These are phyloP conservation scores for Burhinus oedicnemus DNA, from an alignment of 2,113 vertebrate genomes.

Conservation along the genomic window DNA sequence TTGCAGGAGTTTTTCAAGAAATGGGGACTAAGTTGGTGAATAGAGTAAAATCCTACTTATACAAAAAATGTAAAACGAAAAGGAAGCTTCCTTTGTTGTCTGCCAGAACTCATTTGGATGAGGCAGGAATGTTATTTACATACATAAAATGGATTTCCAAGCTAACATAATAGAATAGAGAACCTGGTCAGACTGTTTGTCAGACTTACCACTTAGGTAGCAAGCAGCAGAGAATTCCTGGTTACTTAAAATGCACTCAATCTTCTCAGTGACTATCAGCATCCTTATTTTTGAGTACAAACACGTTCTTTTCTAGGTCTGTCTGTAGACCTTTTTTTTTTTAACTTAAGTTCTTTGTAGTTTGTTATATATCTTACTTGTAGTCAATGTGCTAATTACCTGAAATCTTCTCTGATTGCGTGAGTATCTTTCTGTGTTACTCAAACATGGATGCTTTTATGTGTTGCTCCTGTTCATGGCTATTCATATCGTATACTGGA, in stretches of 20 bases:
- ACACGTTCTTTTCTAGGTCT: neutral
- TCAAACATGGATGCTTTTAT: neutral
- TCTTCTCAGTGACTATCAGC: neutral
- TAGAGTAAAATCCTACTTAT: neutral
- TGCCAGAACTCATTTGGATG: neutral
- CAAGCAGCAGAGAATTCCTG: conserved; percentile 2
- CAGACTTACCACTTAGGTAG: neutral
- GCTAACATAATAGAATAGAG: neutral
- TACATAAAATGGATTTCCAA: neutral
- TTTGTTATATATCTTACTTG: neutral
- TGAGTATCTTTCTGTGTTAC: neutral
- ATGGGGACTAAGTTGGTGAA: neutral
- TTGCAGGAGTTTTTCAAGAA: neutral
- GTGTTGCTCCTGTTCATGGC: neutral
- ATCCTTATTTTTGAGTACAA: neutral
- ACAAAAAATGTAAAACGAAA: neutral
- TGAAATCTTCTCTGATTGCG: neutral
- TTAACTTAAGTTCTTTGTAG: neutral
- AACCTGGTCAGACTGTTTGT: neutral
- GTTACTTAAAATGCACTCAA: neutral
- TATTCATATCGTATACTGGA: neutral
- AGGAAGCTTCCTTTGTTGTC: neutral
- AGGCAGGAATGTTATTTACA: neutral
- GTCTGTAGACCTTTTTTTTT: neutral
- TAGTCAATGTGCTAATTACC: neutral